Conservation (phyloP, 2,797 vertebrate genomes). For the Eupleurogrammus muticus region DNA sequence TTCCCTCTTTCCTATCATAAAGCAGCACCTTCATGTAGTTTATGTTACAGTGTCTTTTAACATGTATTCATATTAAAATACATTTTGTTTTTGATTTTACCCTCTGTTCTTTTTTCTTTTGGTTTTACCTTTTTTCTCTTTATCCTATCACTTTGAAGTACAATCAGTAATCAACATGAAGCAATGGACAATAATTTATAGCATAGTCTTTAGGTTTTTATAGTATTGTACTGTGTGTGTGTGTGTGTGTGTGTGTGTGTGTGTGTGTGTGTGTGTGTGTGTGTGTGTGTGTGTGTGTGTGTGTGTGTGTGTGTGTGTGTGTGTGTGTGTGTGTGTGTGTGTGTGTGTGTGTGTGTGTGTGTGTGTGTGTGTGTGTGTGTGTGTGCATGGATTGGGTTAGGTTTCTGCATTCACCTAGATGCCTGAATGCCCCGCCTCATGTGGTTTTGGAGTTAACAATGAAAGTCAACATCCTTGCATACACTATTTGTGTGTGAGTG, state of each 20-base stretch:
- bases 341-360: not conserved
- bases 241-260: not conserved
- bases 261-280: not conserved
- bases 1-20: conserved; percentile 17
- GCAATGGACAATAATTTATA: conserved; percentile 5
- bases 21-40: conserved; percentile 15
- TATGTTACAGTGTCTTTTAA: conserved; percentile 30
- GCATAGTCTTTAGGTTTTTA: conserved; percentile 9
- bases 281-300: not conserved
- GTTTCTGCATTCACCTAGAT: not conserved
- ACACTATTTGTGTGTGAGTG: conserved; percentile 15
- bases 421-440: conserved; percentile 2
- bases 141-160: not conserved
- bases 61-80: not conserved
- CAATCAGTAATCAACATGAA: conserved; percentile 10
- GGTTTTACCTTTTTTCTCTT: conserved; percentile 36
- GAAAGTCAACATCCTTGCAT: conserved; percentile 16
- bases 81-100: conserved; percentile 34
- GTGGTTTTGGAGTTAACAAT: conserved; percentile 21
- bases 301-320: not conserved
- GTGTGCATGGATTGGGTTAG: not conserved
- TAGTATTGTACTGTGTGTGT: not conserved
- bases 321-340: not conserved
- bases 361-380: not conserved
- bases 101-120: conserved; percentile 31